phyloP scores from a whole-genome alignment of 2,113 vertebrate species.

The Balaeniceps rex region DNA sequence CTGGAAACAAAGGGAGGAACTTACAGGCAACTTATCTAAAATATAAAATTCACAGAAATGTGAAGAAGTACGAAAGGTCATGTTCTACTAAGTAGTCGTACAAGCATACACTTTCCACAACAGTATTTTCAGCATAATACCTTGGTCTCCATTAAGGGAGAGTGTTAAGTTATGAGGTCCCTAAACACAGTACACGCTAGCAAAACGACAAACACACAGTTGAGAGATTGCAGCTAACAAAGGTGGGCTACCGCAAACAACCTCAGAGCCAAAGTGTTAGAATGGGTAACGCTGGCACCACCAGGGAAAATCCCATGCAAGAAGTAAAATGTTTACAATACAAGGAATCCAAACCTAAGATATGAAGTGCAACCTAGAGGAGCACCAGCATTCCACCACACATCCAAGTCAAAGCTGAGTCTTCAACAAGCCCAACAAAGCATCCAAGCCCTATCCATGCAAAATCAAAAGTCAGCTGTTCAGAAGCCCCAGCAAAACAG shows the following conservation, averaged over 20 bases:
- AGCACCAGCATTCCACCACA: background rate
- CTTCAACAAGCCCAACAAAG: background rate
- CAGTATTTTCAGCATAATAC: background rate
- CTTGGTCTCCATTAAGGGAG: background rate
- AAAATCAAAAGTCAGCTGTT: accelerated
- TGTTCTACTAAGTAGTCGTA: background rate
- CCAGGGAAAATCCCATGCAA: background rate
- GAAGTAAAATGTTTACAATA: accelerated
- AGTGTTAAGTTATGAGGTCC: background rate
- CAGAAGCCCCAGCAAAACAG: background rate
- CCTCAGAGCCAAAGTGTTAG: background rate
- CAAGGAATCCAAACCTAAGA: background rate
- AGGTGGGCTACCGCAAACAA: background rate
- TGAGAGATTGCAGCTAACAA: background rate
- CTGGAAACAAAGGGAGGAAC: background rate
- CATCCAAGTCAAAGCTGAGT: background rate
- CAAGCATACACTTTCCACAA: background rate
- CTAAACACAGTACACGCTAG: background rate
- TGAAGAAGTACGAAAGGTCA: background rate
- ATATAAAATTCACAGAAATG: background rate
- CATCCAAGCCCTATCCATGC: background rate
- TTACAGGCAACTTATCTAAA: background rate
- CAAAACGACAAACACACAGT: background rate
- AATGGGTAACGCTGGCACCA: background rate
- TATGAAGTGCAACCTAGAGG: accelerated